A percentile compares a stretch with the other conserved stretches of the same genome.
Conservation (phyloP, 2,113 vertebrate species). For the Puntigrus tetrazona region DNA sequence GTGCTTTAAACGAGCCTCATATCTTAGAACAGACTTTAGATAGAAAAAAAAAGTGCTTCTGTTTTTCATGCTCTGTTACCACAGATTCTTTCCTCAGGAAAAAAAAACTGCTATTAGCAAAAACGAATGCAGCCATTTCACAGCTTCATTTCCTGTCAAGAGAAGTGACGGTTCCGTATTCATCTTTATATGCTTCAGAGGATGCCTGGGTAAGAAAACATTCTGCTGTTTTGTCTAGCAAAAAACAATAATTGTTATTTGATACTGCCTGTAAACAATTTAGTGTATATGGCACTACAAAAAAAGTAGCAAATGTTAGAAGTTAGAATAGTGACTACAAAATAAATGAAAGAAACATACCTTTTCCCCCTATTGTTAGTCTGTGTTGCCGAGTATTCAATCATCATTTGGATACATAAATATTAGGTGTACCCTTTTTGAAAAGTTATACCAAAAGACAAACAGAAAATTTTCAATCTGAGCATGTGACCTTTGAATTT, state of each 20-base stretch:
- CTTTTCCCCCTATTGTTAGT: neutral
- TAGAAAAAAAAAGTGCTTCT: neutral
- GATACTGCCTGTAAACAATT: too few species aligned
- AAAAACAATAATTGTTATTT: neutral
- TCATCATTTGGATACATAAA: neutral
- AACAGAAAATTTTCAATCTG: neutral
- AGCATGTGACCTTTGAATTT: neutral
- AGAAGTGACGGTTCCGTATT: constrained; percentile 54
- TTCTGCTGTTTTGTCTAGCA: neutral
- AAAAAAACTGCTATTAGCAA: constrained; percentile 25
- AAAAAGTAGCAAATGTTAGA: neutral
- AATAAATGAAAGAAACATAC: neutral
- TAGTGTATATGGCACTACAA: neutral
- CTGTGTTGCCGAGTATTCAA: neutral
- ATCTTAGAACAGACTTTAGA: neutral
- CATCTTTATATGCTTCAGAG: constrained; percentile 7
- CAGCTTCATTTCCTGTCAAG: constrained; percentile 66
- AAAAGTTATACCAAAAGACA: neutral
- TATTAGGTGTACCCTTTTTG: neutral
- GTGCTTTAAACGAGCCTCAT: neutral
- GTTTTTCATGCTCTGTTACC: neutral
- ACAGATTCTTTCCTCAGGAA: constrained; percentile 2
- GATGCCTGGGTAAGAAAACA: neutral
- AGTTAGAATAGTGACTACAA: neutral
- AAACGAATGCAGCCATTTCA: constrained; percentile 42